Base-by-base conservation (phyloP, 2,888 invertebrate species). In the Acanthosepion esculentum region DNA sequence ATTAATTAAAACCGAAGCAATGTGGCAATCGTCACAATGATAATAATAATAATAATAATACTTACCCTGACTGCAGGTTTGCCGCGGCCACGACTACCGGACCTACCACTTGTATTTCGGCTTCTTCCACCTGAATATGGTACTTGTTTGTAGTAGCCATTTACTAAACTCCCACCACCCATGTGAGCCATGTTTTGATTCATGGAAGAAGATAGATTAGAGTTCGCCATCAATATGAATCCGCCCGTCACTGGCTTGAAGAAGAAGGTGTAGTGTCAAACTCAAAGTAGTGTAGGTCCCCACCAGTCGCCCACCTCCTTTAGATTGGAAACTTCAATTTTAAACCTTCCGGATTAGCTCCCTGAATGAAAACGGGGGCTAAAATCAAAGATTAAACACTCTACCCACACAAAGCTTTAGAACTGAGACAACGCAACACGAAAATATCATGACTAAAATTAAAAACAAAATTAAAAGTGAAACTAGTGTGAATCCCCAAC, bases 401-500 rank as follows among this genome's bases (percentile, higher is more conserved):
- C 53, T 93, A 93, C 93, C 93, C 93, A 53, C 93, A 93, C 93
- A 93, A 93, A 93, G 93, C 93, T 53, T 53, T 93, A 48, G 93
- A 93, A 93, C 50, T 93, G 93, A 50, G 93, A 50, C 50, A 93
- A 93, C n/a, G 50, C 50, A 53, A 93, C 50, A 48, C 50, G 93
- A 50, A 50, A 50, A 93, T 93, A 93, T 53, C 93, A 93, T 93
- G 53, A 93, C 48, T 93, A 93, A 93, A 93, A 93, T 93, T 48
- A 93, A 50, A 93, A 93, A 93, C 93, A 93, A 93, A 93, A 53
- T 93, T 93, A 93, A 93, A 93, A 93, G 93, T 93, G 93, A 93
- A 93, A 93, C 78, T 78, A 78, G 93, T 93, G 93, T 93, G 53
- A 93, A 93, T 93, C 29, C 50, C 53, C 50, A 48, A 93, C 93